These are phyloP conservation scores for Mercenaria mercenaria DNA, from an alignment of 1,140 invertebrate species.

Conservation along the genomic window DNA sequence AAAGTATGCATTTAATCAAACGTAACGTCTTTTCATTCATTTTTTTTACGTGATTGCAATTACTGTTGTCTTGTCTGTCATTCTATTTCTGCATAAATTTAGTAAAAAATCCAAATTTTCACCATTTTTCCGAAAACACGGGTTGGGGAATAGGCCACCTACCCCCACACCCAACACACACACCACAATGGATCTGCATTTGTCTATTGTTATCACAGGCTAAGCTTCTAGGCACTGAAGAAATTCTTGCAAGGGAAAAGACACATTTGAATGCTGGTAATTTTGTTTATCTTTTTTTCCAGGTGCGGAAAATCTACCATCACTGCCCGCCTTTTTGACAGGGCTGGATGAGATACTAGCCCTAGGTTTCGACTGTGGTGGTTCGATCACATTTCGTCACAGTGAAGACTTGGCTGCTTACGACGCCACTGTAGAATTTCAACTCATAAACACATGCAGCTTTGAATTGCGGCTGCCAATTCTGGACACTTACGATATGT, in stretches of 20 bases:
- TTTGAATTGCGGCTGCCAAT: background rate
- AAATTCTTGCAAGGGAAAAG: background rate
- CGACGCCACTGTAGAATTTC: background rate
- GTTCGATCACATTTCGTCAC: conserved; percentile 7
- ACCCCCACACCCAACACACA: too few relatives aligned
- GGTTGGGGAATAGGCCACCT: too few relatives aligned
- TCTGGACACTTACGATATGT: conserved; percentile 10
- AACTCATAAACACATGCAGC: conserved; percentile 28
- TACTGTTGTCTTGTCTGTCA: too few relatives aligned
- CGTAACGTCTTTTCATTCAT: too few relatives aligned
- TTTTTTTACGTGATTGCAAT: too few relatives aligned
- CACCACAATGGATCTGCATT: too few relatives aligned
- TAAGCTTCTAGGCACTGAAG: too few relatives aligned
- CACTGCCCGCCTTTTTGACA: background rate
- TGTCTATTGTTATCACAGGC: too few relatives aligned
- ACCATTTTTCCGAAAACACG: too few relatives aligned
- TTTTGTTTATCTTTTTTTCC: background rate
- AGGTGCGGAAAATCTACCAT: conserved; percentile 12
- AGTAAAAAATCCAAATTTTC: too few relatives aligned
- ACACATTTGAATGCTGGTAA: background rate
- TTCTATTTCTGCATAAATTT: too few relatives aligned
- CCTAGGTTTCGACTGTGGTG: background rate
- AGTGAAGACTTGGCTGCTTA: background rate
- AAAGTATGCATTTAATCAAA: too few relatives aligned
- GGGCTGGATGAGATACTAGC: conserved; percentile 19